These are phyloP conservation scores for Crossocerus cetratus DNA, from an alignment of 2,888 invertebrate species.

Conservation along the genomic window DNA sequence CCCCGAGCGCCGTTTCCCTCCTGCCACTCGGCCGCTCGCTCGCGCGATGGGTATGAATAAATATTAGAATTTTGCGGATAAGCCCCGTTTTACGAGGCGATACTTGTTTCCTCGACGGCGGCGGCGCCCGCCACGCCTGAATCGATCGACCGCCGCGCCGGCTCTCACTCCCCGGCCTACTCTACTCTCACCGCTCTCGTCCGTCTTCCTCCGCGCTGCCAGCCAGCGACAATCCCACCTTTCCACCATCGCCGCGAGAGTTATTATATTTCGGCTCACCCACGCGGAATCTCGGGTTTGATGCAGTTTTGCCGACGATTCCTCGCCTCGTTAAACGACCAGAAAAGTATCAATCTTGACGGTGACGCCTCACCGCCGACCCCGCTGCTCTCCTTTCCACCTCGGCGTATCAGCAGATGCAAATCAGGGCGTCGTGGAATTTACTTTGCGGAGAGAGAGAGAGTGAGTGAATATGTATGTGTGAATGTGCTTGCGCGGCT, in stretches of 20 bases:
- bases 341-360: slow-evolving; percentile 10
- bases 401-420: neutral
- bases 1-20: neutral
- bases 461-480: no score
- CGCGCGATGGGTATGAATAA: slow-evolving; percentile 70
- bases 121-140: slow-evolving; percentile 37
- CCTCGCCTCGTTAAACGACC: slow-evolving; percentile 19
- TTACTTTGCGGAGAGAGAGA: neutral
- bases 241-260: slow-evolving; percentile 31
- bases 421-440: slow-evolving; percentile 5
- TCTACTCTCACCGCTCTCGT: slow-evolving; percentile 7
- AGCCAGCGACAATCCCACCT: slow-evolving; percentile 21
- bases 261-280: slow-evolving; percentile 54
- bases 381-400: neutral
- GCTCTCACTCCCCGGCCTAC: slow-evolving; percentile 16
- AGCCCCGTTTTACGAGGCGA: slow-evolving; percentile 73
- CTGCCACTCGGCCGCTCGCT: slow-evolving; percentile 12
- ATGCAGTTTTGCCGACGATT: slow-evolving; percentile 32
- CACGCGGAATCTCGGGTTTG: slow-evolving; percentile 30
- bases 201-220: no score
- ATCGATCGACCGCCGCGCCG: slow-evolving; percentile 64
- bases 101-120: slow-evolving; percentile 68
- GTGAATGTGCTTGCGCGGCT: slow-evolving; percentile 9
- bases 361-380: neutral
- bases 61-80: slow-evolving; percentile 74